These are phyloP conservation scores for Nicator chloris DNA, from an alignment of 2,113 vertebrate genomes.

Conservation along the genomic window DNA sequence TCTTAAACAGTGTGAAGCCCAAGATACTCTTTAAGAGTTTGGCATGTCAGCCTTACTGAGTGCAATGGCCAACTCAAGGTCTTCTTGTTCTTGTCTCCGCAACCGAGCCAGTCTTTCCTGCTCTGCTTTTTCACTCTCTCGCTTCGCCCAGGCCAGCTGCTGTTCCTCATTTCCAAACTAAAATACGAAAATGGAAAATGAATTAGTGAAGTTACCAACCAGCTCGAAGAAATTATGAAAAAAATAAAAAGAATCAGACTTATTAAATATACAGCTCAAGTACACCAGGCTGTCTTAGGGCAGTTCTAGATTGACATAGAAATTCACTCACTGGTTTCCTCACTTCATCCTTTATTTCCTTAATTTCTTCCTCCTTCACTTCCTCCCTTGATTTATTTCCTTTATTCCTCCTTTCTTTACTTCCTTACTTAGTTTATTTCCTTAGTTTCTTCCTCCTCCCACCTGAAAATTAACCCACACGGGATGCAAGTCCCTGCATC, in stretches of 20 bases:
- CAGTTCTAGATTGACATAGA: background rate
- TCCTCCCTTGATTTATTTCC: background rate
- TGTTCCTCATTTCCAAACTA: constrained; percentile 98
- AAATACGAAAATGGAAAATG: background rate
- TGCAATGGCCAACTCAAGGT: constrained; percentile 95
- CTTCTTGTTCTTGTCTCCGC: constrained; percentile 94
- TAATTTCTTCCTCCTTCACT: background rate
- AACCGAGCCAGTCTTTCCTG: constrained; percentile 90
- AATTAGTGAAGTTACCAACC: background rate
- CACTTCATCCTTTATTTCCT: background rate
- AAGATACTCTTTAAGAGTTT: constrained; percentile 72
- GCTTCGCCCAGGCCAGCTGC: constrained; percentile 97
- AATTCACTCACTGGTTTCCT: background rate
- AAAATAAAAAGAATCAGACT: background rate
- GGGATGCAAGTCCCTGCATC: background rate
- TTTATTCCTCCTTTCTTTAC: background rate
- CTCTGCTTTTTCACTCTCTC: constrained; percentile 94
- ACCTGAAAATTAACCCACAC: background rate
- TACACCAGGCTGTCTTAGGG: background rate
- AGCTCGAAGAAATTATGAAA: background rate
- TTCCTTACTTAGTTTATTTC: background rate
- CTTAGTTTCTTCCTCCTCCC: background rate
- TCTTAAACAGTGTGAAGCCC: background rate
- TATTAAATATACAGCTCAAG: background rate
- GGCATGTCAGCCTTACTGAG: constrained; percentile 99